A percentile compares a stretch with the other conserved stretches of the same genome.
Evolutionary conservation across 2,888 invertebrate species (phyloP).

Genomic region (Xylocampa areola): DNA sequence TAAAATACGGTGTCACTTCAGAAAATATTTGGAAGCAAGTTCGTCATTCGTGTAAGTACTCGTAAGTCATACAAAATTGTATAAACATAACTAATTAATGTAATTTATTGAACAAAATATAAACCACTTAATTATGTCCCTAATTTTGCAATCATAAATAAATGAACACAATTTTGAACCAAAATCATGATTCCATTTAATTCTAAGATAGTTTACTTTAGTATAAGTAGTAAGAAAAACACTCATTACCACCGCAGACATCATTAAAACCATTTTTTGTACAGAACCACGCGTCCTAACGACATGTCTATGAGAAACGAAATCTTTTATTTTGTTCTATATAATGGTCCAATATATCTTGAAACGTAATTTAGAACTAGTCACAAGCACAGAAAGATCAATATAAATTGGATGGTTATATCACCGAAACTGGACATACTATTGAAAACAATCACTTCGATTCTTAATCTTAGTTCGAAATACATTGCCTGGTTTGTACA

Average conservation of each 20-base stretch:
- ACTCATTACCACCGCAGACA: constrained; percentile 36
- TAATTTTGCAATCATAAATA: no score
- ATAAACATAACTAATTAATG: no score
- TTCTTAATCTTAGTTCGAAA: constrained; percentile 4
- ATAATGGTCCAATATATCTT: constrained; percentile 39
- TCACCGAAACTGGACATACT: constrained; percentile 58
- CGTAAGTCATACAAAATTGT: no score
- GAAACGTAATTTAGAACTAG: constrained; percentile 25
- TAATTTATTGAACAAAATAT: no score
- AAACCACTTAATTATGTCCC: no score
- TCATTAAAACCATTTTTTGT: constrained; percentile 58
- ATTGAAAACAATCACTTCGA: constrained; percentile 9
- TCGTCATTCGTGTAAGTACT: no score
- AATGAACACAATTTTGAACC: no score
- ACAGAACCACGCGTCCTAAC: constrained; percentile 60
- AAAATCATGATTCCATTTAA: constrained; percentile 9
- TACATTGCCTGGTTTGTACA: constrained; percentile 41
- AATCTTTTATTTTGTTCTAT: constrained; percentile 64
- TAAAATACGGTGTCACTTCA: no score
- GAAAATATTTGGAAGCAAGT: no score
- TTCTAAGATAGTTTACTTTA: constrained; percentile 5
- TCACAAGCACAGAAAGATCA: constrained; percentile 29
- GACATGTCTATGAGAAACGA: constrained; percentile 45
- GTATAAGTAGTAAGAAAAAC: constrained; percentile 28
- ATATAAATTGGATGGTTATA: constrained; percentile 58